A percentile compares a stretch with the other conserved stretches of the same genome.
These are phyloP conservation scores for Muntiacus muntjak DNA, from an alignment of 2,113 vertebrate species.

Conservation along the genomic window DNA sequence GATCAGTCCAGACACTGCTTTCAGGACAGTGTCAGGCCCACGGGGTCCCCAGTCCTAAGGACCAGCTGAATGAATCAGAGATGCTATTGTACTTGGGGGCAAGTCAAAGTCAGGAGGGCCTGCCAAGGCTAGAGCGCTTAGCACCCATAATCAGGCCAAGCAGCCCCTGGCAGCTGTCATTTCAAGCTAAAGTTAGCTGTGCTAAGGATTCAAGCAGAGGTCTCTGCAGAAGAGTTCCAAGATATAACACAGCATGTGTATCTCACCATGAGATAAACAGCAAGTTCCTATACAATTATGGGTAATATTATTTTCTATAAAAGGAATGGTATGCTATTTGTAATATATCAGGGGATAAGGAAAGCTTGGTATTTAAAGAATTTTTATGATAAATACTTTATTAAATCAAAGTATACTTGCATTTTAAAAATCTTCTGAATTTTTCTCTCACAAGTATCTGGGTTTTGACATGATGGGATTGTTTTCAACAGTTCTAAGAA, in stretches of 20 bases:
- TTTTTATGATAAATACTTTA: neutral
- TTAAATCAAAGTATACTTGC: neutral
- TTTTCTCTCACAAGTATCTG: neutral
- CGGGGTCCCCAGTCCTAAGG: neutral
- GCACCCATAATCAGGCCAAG: neutral
- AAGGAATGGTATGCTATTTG: neutral
- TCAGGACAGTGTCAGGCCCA: neutral
- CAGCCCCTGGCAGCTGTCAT: too few relatives aligned
- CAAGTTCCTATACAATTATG: neutral
- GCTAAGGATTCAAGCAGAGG: neutral
- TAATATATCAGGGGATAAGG: neutral
- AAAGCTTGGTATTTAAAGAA: neutral
- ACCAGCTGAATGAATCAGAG: neutral
- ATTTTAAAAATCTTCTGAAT: neutral
- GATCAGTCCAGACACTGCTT: neutral
- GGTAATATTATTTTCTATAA: neutral
- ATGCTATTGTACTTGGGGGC: neutral
- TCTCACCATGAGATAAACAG: neutral
- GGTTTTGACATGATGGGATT: neutral
- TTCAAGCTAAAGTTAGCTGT: neutral
- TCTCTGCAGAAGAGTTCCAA: neutral
- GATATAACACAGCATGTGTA: neutral
- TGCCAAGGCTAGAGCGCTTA: neutral
- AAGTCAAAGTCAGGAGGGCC: neutral
- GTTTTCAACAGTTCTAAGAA: neutral